A percentile compares a stretch with the other conserved stretches of the same genome.
These are phyloP conservation scores for Patella ulyssiponensis DNA, from an alignment of 2,888 invertebrate genomes.

Conservation along the genomic window DNA sequence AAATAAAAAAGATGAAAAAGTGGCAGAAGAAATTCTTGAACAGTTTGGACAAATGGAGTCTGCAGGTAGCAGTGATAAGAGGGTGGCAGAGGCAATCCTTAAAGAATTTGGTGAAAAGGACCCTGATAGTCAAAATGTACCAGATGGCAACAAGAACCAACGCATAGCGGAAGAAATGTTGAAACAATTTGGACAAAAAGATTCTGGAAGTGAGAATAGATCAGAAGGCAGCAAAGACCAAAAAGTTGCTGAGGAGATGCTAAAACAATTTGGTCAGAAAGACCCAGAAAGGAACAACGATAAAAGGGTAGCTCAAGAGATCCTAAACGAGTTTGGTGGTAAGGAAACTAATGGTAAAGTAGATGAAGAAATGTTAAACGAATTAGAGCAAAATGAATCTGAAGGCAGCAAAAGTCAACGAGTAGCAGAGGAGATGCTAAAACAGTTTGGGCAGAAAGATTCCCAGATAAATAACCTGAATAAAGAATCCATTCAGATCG, in stretches of 20 bases:
- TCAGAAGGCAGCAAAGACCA: constrained; percentile 25
- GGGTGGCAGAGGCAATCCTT: neutral
- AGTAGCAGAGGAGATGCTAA: constrained; percentile 30
- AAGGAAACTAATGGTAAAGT: constrained; percentile 17
- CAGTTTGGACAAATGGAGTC: constrained; percentile 14
- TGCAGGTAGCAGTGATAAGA: neutral
- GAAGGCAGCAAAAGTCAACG: constrained; percentile 14
- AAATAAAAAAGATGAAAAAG: constrained; percentile 14
- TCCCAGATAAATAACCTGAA: no score
- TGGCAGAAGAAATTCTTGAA: constrained; percentile 8
- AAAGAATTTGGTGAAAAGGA: neutral
- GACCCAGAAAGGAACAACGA: neutral
- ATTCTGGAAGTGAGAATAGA: constrained; percentile 25
- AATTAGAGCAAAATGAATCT: neutral
- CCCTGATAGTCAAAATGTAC: no score
- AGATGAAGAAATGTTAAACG: neutral
- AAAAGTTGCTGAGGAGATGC: constrained; percentile 31
- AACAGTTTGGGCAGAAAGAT: constrained; percentile 28
- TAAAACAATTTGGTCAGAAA: constrained; percentile 25
- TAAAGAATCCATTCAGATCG: neutral
- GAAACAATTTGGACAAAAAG: constrained; percentile 24
- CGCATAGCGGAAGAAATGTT: constrained; percentile 23
- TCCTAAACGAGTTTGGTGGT: constrained; percentile 28
- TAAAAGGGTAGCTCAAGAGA: constrained; percentile 28
- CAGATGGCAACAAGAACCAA: constrained; percentile 20